Evolutionary conservation across 2,113 vertebrate genomes (phyloP).

Genomic region (Apistogramma diplotaenia): DNA sequence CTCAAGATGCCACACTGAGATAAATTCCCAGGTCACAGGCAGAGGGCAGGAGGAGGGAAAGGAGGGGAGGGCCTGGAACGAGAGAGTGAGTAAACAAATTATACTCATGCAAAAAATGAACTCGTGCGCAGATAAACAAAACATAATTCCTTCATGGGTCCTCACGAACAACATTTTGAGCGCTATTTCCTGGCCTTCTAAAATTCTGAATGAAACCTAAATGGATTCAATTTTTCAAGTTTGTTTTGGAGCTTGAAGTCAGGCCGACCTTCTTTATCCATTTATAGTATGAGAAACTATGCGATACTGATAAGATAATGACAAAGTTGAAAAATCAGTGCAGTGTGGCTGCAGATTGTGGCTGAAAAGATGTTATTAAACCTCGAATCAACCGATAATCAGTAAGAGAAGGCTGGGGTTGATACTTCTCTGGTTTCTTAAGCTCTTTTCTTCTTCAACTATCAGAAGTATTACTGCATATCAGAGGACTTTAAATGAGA

Average conservation of each 20-base stretch:
- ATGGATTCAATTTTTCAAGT: not conserved
- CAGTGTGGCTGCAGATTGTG: not conserved
- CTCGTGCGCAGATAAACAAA: not conserved
- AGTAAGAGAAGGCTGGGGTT: not conserved
- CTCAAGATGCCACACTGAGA: not conserved
- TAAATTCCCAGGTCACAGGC: not conserved
- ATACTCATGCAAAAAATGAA: not conserved
- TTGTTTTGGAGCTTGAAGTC: not conserved
- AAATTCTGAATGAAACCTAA: not conserved
- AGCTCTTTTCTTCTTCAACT: not conserved
- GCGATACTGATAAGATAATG: not conserved
- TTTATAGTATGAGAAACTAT: conserved; percentile 15
- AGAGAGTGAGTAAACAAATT: not conserved
- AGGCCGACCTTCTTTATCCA: not conserved
- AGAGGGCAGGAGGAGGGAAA: not conserved
- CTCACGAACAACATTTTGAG: not conserved
- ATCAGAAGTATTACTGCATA: not conserved
- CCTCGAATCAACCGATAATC: not conserved
- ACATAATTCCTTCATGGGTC: not conserved
- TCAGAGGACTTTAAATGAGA: not conserved
- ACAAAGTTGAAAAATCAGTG: not conserved
- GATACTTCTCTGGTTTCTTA: not conserved
- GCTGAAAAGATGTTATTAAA: not conserved
- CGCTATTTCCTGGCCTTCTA: not conserved
- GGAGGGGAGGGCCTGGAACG: not conserved